Evolutionary conservation across 2,797 vertebrate species (phyloP).

Genomic region (Botia almorhae): DNA sequence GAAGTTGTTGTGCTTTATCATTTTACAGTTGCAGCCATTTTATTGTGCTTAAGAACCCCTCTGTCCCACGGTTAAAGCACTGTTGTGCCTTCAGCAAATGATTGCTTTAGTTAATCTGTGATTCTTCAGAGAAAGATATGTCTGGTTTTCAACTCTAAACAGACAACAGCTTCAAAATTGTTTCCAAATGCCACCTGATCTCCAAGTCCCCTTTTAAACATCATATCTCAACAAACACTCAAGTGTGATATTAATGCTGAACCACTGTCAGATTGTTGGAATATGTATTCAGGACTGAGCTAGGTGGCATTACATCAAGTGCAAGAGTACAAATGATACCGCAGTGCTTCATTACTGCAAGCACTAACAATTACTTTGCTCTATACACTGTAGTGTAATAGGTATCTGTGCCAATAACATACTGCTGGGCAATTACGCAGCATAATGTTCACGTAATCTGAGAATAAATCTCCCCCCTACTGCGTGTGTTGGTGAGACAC

Average conservation of each 20-base stretch:
- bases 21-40: not conserved
- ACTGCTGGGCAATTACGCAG: conserved; percentile 39
- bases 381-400: conserved; percentile 27
- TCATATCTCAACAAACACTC: not conserved
- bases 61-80: not conserved
- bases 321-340: conserved; percentile 18
- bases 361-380: conserved; percentile 32
- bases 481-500: conserved; percentile 18
- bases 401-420: conserved; percentile 39
- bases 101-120: not conserved
- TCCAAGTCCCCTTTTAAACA: not conserved
- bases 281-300: conserved; percentile 12
- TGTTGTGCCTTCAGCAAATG: not conserved
- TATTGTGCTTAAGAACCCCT: not conserved
- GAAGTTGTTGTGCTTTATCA: not conserved
- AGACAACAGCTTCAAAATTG: not conserved
- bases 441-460: conserved; percentile 40
- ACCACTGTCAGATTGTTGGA: not conserved
- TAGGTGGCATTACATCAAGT: conserved; percentile 6
- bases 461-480: conserved; percentile 44
- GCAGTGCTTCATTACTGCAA: conserved; percentile 28
- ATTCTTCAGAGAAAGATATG: not conserved
- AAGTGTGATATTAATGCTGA: not conserved
- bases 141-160: not conserved
- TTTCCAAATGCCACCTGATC: not conserved